A percentile compares a stretch with the other conserved stretches of the same genome.
Evolutionary conservation across 1,140 invertebrate genomes (phyloP).

Genomic region (Drosophila jambulina): DNA sequence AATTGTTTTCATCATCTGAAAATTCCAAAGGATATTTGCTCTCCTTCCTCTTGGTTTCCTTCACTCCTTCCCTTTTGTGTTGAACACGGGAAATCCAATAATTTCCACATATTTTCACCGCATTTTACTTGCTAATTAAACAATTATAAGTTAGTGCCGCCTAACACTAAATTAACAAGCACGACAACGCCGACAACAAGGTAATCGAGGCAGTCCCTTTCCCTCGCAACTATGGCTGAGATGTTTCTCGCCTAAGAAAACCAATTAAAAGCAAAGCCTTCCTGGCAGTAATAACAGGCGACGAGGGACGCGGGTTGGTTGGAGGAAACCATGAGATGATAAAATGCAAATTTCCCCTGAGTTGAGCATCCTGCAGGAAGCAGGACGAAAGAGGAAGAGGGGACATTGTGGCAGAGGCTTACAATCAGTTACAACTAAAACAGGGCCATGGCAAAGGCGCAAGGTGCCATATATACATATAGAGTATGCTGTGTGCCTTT

Average conservation of each 20-base stretch:
- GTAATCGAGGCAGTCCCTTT: conserved; percentile 9
- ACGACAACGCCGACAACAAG: conserved; percentile 39
- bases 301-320: conserved; percentile 28
- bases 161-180: conserved; percentile 66
- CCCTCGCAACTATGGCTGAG: conserved; percentile 19
- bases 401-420: conserved; percentile 13
- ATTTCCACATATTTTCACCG: conserved; percentile 74
- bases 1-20: background rate
- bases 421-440: conserved; percentile 59
- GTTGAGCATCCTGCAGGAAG: conserved; percentile 25
- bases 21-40: conserved; percentile 1
- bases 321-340: conserved; percentile 59
- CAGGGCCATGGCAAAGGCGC: conserved; percentile 38
- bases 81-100: conserved; percentile 54
- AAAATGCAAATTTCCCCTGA: conserved; percentile 82
- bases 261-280: conserved; percentile 79
- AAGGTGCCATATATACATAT: conserved; percentile 50
- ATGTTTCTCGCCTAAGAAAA: conserved; percentile 63
- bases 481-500: conserved; percentile 49
- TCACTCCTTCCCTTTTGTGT: background rate
- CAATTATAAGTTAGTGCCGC: conserved; percentile 75
- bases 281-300: conserved; percentile 47
- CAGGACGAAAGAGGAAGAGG: background rate
- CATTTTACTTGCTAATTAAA: conserved; percentile 82
- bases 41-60: background rate